A percentile compares a stretch with the other conserved stretches of the same genome.
Conservation (phyloP, 2,888 invertebrate species). For the Cheilosia pagana region DNA sequence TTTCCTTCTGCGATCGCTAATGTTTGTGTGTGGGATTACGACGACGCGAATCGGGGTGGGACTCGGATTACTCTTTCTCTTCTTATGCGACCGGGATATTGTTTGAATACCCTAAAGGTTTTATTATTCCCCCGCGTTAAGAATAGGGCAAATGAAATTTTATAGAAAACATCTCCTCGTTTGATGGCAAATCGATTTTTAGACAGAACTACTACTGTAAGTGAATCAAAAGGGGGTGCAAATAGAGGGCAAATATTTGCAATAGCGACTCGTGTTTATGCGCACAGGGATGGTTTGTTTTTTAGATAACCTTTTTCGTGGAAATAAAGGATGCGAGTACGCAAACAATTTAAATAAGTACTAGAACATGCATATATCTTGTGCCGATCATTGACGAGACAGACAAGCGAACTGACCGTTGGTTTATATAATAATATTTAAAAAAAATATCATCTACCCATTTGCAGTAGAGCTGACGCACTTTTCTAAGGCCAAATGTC, state of each 20-base stretch:
- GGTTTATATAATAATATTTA: too few relatives aligned
- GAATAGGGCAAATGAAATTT: slow-evolving; percentile 35
- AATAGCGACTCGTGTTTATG: slow-evolving; percentile 30
- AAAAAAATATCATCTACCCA: too few relatives aligned
- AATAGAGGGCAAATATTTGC: slow-evolving; percentile 45
- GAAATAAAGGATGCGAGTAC: background rate
- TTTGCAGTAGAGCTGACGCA: too few relatives aligned
- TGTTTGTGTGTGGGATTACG: slow-evolving; percentile 64
- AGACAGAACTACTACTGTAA: slow-evolving; percentile 10
- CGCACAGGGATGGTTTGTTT: slow-evolving; percentile 18
- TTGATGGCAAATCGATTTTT: slow-evolving; percentile 46
- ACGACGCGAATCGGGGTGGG: slow-evolving; percentile 47
- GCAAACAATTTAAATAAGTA: background rate
- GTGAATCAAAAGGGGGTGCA: slow-evolving; percentile 27
- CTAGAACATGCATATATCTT: too few relatives aligned
- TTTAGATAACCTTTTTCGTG: too few relatives aligned
- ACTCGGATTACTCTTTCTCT: slow-evolving; percentile 37
- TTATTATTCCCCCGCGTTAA: slow-evolving; percentile 27
- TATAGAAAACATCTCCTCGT: background rate
- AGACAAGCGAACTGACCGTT: too few relatives aligned
- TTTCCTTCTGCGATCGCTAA: slow-evolving; percentile 28
- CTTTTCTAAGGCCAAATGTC: too few relatives aligned
- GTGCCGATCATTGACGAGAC: too few relatives aligned
- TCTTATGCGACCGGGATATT: background rate
- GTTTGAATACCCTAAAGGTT: slow-evolving; percentile 25